Base-by-base conservation (phyloP, 2,888 invertebrate genomes). In the Lochmaea capreae region DNA sequence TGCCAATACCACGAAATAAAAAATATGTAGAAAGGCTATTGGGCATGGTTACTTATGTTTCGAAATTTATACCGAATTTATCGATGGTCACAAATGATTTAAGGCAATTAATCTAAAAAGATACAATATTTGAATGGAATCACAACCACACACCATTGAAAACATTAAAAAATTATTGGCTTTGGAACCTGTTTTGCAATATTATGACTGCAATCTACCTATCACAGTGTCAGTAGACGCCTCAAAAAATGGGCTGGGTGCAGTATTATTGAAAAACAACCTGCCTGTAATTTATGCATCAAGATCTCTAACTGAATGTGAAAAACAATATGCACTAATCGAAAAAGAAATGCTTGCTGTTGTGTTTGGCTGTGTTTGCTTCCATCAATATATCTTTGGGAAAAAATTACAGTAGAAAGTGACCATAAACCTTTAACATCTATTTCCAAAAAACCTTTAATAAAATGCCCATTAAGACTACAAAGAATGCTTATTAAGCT, bases 391-490 rank as follows among this genome's bases (percentile, higher is more conserved):
- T 52, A 54, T 72, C 52, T 73, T 59, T 67, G 72, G 70, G 10
- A 68, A 63, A 68, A 65, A 61, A 65, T 80, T 11, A 63, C 62
- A 10, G 77, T 83, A 6, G 72, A 81, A 66, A 78, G 77, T n/a
- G 82, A 82, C 66, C 81, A 82, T 43, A 77, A 79, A 66, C 82
- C 81, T 3, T 70, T 82, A 67, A 77, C 75, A 63, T 61, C 76
- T 65, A 76, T 82, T 61, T 77, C 78, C 62, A 75, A 78, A 65
- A 79, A 78, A 72, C 68, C 73, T 14, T 42, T 80, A 11, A 61
- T 65, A 63, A 33, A 69, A 39, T 67, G 66, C 10, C 78, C 81
- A 18, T 46, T 54, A n/a, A 62, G 79, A 26, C 54, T 80, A 18
- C 79, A 80, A 73, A 70, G 75, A 71, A 79, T 79, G 78, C 58